Conservation (phyloP, 2,888 invertebrate genomes). For the Epinotia ramella region DNA sequence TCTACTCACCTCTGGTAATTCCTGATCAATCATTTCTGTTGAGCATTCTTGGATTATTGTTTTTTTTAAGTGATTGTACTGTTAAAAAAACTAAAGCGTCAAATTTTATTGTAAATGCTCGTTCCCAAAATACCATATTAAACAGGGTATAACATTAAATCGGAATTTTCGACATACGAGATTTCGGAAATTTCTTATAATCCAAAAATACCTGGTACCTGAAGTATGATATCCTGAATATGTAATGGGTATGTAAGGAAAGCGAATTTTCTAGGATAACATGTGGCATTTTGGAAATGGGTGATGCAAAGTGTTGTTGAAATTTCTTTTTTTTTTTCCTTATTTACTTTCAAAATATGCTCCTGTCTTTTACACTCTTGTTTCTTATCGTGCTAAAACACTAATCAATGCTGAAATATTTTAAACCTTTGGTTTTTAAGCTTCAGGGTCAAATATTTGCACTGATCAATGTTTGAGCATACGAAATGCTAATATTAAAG, state of each 20-base stretch:
- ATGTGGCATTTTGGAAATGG: neutral
- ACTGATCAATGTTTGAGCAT: neutral
- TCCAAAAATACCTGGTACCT: neutral
- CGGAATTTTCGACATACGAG: neutral
- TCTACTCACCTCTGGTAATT: neutral
- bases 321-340: neutral
- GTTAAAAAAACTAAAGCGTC: neutral
- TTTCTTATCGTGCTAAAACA: neutral
- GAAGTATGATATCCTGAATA: neutral
- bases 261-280: neutral
- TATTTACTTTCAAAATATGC: neutral
- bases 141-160: neutral
- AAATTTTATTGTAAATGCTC: neutral
- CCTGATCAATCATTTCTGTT: neutral
- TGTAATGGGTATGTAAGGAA: neutral
- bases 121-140: neutral
- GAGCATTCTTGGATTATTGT: neutral
- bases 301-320: neutral
- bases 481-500: neutral
- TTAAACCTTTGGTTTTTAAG: neutral
- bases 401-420: slow-evolving; percentile 4
- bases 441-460: neutral
- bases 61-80: neutral
- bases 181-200: neutral
- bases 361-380: neutral